These are phyloP conservation scores for Lepus townsendii DNA, from an alignment of 2,797 vertebrate species.

Conservation along the genomic window DNA sequence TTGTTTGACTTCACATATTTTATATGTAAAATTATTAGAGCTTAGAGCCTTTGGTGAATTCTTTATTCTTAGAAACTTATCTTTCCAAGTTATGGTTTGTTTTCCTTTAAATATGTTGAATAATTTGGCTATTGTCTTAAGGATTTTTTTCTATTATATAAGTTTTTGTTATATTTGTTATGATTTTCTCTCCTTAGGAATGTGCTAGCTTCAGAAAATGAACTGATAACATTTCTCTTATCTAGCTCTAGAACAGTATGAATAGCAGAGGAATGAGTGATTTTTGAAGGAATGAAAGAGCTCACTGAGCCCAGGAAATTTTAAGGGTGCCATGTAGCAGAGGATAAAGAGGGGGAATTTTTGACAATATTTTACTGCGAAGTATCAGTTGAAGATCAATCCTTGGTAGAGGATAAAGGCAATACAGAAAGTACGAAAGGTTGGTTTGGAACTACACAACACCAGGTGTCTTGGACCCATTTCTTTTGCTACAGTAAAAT, in stretches of 20 bases:
- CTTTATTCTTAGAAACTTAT: slow-evolving; percentile 6
- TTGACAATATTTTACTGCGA: not conserved
- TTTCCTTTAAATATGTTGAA: slow-evolving; percentile 24
- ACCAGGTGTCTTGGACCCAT: not conserved
- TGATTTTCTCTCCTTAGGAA: not conserved
- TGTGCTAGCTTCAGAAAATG: not conserved
- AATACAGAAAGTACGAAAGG: not conserved
- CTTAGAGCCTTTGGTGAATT: not conserved
- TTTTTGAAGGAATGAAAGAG: not conserved
- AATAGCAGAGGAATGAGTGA: not conserved
- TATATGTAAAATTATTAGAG: not conserved
- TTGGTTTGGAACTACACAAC: not conserved
- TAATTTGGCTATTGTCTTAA: not conserved
- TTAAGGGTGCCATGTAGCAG: not conserved
- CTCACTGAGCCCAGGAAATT: not conserved
- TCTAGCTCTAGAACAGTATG: not conserved
- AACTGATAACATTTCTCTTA: not conserved
- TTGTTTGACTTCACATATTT: slow-evolving; percentile 9
- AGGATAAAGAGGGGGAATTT: not conserved
- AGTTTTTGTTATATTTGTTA: not conserved
- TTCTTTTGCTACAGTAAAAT: not conserved
- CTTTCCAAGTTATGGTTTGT: not conserved
- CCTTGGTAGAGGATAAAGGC: not conserved
- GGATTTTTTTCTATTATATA: not conserved
- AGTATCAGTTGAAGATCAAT: not conserved